phyloP scores from a whole-genome alignment of 2,797 vertebrate species.

The Numenius phaeopus region DNA sequence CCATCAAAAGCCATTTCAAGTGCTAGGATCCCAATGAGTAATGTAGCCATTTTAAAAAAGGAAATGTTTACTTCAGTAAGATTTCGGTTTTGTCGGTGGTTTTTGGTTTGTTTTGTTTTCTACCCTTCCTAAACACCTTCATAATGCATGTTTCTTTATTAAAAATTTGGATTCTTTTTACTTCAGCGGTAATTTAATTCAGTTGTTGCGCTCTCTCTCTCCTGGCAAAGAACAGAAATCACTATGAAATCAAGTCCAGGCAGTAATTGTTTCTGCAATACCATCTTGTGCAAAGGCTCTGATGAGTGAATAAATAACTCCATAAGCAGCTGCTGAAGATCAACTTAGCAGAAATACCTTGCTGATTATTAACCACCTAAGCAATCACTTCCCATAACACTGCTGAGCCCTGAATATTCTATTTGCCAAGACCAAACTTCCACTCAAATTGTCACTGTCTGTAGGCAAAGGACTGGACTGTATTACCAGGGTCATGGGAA shows the following conservation, averaged over 20 bases:
- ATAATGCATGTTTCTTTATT: neutral
- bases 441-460: neutral
- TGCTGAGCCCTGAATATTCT: neutral
- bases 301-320: neutral
- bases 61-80: neutral
- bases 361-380: neutral
- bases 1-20: neutral
- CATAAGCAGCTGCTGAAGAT: neutral
- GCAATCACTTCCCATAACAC: neutral
- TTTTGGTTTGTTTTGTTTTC: too few relatives aligned
- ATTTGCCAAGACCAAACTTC: neutral
- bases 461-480: neutral
- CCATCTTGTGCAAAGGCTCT: neutral
- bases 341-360: neutral
- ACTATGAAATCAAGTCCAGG: neutral
- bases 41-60: neutral
- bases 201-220: neutral
- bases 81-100: neutral
- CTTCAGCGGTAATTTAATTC: neutral
- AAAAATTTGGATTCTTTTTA: neutral
- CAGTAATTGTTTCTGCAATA: neutral
- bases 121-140: neutral
- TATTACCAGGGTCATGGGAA: fast-evolving
- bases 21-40: neutral
- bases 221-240: neutral